Evolutionary conservation across 2,888 invertebrate species (phyloP), one percentile per base, ranked within the genome.

Genomic region (Crepidodera aurea): DNA sequence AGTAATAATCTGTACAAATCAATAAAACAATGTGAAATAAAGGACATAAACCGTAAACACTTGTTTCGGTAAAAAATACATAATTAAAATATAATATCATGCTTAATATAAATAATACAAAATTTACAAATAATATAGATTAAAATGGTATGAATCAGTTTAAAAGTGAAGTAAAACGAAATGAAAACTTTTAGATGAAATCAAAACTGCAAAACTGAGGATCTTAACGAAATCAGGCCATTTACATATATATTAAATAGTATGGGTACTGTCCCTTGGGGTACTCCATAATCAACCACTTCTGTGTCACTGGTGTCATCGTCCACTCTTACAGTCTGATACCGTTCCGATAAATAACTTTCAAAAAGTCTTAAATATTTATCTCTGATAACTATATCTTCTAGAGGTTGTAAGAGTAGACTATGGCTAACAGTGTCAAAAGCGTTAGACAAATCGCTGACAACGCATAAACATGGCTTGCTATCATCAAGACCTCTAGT

Each of bases 381-480:
- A 3, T 13, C 15, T 10, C 54, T 37, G 18, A 54, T 54, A 8
- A 22, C 54, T 16, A 40, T 40, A 22, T 25, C 54, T 25, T 22
- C 25, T 10, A 54, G n/a, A 10, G 54, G 18, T 25, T 40, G 27
- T 22, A 54, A 54, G 27, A 54, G 29, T 25, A 40, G 27, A 27
- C 2, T 10, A 13, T 40, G 54, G 25, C 40, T 39, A 7, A 54
- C 54, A 18, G 37, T 53, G 10, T 53, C 37, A 32, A 53, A 53
- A 15, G 53, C 53, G 34, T 53, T 37, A 22, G 53, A 37, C 22
- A 39, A 39, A 39, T 53, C 53, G 18, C 15, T 22, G 27, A 53
- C 34, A 10, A 53, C 25, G 7, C 53, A 53, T n/a, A 50, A 15
- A 15, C 29, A 25, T 15, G 50, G 10, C 27, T 48, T 48, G 19